Base-by-base conservation (phyloP, 1,140 invertebrate species). In the Gryon sp. region DNA sequence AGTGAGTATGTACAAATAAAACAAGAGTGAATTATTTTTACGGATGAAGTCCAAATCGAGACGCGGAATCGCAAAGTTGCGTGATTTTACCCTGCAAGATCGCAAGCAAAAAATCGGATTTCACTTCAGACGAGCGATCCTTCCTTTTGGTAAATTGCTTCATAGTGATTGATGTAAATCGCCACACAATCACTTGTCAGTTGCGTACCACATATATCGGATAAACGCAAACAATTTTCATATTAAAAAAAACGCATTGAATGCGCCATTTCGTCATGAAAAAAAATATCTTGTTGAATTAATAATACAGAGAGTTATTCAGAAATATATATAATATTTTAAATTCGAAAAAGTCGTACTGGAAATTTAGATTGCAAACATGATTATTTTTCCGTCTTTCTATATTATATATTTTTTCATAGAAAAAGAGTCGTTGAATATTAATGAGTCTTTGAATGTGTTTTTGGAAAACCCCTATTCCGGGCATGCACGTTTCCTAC, bases 361-460 rank as follows among this genome's bases (percentile, higher is more conserved):
- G n/a, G n/a, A n/a, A n/a, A n/a, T n/a, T n/a, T n/a, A n/a, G n/a
- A n/a, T n/a, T n/a, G n/a, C n/a, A n/a, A n/a, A n/a, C n/a, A n/a
- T n/a, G n/a, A n/a, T n/a, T n/a, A 74, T 74, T 74, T 59, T 63
- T 34, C 12, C 7, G n/a, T 26, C 28, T 7, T 26, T 60, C 40
- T 68, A 75, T 76, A 12, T 74, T 76, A 57, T 70, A 60, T 45
- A 32, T 16, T 57, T 34, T 59, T 68, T 20, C 36, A 38, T 48
- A 52, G 53, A 69, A 69, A 59, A 32, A 43, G 60, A 55, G 22
- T 24, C 45, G 45, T 48, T 78, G 62, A 75, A 82, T 79, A 80
- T 82, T 77, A 65, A 79, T 80, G 72, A 80, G 57, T 22, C 57
- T 60, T 78, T 68, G 70, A 70, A 62, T 62, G 70, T 82, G 70